Evolutionary conservation across 2,113 vertebrate genomes (phyloP), one percentile per base, ranked within the genome.

Genomic region (Ceratotherium simum): DNA sequence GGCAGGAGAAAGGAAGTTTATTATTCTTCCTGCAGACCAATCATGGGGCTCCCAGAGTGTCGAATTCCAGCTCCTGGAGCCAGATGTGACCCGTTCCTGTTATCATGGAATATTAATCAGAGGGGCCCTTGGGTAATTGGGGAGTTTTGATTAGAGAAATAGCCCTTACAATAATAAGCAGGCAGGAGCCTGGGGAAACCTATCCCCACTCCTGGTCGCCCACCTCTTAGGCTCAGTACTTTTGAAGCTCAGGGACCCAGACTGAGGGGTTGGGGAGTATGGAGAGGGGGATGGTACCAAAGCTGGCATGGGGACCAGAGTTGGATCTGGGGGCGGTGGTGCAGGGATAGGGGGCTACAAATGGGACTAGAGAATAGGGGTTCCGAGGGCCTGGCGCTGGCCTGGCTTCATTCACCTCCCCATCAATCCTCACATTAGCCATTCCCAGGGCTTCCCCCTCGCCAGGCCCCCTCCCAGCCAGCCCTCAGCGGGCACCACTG

Each of bases 111-210:
- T 98, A 99, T 98, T 99, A 99, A 99, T 99, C 98, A 99, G 98
- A 98, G 98, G 94, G 97, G 98, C 98, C 98, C 98, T 98, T 90
- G 95, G 98, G 98, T 98, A 98, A 99, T 98, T 99, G 97, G 88
- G 96, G 98, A 98, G 98, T 99, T 99, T 99, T 99, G 98, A 99
- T 99, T 99, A 98, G 98, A 98, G 98, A 98, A 99, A 98, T 99
- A 98, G 97, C 98, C 93, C 98, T 99, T 99, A 99, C 84, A 99
- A 99, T 98, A 99, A 99, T 99, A 99, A 99, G 98, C 99, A 99
- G 46, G 90, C 95, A 97, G 96, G 97, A 98, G 98, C 97, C 98
- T 98, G 94, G 98, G 94, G 97, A 98, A 99, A 98, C 69, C 72
- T 96, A 98, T 94, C 97, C 90, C 56, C 21, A 97, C 33, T 62